Percentiles rank a stretch among this genome's conserved stretches.
These are phyloP conservation scores for Perca flavescens DNA, from an alignment of 2,113 vertebrate genomes.

Conservation along the genomic window DNA sequence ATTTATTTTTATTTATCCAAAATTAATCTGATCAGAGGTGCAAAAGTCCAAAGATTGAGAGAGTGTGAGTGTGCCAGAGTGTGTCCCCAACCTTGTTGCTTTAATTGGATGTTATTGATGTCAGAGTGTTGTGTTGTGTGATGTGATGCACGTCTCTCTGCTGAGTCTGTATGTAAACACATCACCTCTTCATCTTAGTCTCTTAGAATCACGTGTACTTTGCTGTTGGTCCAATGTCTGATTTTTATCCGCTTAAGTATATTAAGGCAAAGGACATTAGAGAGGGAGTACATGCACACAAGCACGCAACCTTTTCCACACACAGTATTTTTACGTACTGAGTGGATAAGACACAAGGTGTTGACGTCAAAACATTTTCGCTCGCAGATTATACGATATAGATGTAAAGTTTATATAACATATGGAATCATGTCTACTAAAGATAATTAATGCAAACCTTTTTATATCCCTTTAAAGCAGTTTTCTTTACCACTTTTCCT, in stretches of 20 bases:
- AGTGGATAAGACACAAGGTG: conserved; percentile 19
- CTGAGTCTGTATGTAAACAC: conserved; percentile 24
- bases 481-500: not conserved
- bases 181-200: conserved; percentile 25
- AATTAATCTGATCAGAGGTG: conserved; percentile 27
- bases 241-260: conserved; percentile 36
- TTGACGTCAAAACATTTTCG: conserved; percentile 20
- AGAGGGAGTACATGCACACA: not conserved
- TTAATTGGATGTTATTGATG: conserved; percentile 26
- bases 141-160: conserved; percentile 19
- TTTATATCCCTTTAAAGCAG: conserved; percentile 26
- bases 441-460: conserved; percentile 32
- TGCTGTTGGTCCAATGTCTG: conserved; percentile 11
- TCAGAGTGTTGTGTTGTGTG: conserved; percentile 14
- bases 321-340: conserved; percentile 26
- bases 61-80: conserved; percentile 4
- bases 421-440: conserved; percentile 30
- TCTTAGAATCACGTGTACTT: conserved; percentile 17
- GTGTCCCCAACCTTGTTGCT: not conserved
- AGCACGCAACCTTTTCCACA: not conserved
- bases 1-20: conserved; percentile 43
- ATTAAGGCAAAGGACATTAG: conserved; percentile 9
- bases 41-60: conserved; percentile 30
- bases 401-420: conserved; percentile 55
- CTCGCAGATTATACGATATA: conserved; percentile 39